Base-by-base conservation (phyloP, 2,113 vertebrate genomes). In the Syrmaticus mikado region DNA sequence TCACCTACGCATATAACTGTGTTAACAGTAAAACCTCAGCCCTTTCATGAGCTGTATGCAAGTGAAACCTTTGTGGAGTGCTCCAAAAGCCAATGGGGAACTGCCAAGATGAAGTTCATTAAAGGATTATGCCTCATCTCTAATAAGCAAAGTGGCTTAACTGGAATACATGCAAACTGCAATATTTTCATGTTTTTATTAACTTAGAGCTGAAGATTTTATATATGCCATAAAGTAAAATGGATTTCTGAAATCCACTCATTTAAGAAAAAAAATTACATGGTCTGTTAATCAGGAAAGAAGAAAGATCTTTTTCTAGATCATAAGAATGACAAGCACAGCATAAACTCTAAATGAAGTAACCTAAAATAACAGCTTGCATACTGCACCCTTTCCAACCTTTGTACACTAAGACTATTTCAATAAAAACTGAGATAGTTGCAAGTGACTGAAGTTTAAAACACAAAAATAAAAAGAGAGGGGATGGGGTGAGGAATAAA, bases 61-160 rank as follows among this genome's bases (percentile, higher is more conserved):
- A 55, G 24, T 11, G 14, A 91, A 92, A 91, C 18, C 72, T 71
- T 75, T 1, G 3, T 9, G 9, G n/a, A 83, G 36, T 41, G 36
- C 52, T 93, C 89, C 46, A 81, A 71, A 88, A 84, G 62, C 22
- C 73, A 90, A 43, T 8, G 30, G 27, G 52, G 58, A 90, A 40
- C 28, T 68, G 65, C 13, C 79, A 92, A 72, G 28, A 30, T 3
- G 22, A 10, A 73, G 21, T 34, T 85, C 19, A 94, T 83, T 75
- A 92, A 60, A 88, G 18, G 82, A 91, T 68, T 62, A 67, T 27
- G 61, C 30, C 52, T 87, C 36, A 92, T n/a, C 78, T 53, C 27
- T 83, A 92, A 79, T 20, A 94, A 67, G 66, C 32, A 94, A 94
- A 95, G 96, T 53, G n/a, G 43, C 48, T 96, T 95, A 95, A 87